Evolutionary conservation across 2,113 vertebrate genomes (phyloP), one percentile per base, ranked within the genome.

Genomic region (Guaruba guarouba): DNA sequence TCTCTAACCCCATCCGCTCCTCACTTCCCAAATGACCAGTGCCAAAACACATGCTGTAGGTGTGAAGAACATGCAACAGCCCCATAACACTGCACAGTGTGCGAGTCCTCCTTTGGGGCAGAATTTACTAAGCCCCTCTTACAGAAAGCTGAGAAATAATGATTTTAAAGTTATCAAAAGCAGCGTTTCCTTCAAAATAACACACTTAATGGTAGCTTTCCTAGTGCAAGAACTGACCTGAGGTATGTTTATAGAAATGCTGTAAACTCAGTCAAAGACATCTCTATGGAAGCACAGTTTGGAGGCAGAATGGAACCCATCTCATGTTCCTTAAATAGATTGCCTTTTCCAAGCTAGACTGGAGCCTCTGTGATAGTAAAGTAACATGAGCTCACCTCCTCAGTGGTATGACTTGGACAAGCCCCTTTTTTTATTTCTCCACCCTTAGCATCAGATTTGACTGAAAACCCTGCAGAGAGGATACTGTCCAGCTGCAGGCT

Each of bases 21-120:
- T 90, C 71, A 86, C 69, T 44, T 91, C 66, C 57, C 54, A 84
- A 19, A 67, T 25, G 77, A 92, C 80, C 86, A 54, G 88, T 84
- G 86, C 84, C 93, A 92, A 84, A 92, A 94, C 74, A 90, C 57
- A 73, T 68, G 74, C 57, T 88, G 62, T 20, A 82, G 52, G 57
- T 69, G 31, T 69, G 61, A 71, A 69, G 86, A 96, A 95, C 85
- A 88, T 20, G n/a, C 44, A 86, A 24, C 52, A 92, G 92, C 33
- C 83, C 69, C 49, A 8, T 29, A 88, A 31, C 31, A 37, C 31
- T 35, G 44, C 24, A 28, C 4, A 1, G 39, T 22, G 52, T 2
- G 0, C 44, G 17, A 52, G 14, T 63, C 83, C 79, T 93, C 69
- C 81, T 92, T 76, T 73, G 41, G 70, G 82, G 54, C 41, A 91